These are phyloP conservation scores for Esperia sulphurella DNA, from an alignment of 2,888 invertebrate genomes.

Conservation along the genomic window DNA sequence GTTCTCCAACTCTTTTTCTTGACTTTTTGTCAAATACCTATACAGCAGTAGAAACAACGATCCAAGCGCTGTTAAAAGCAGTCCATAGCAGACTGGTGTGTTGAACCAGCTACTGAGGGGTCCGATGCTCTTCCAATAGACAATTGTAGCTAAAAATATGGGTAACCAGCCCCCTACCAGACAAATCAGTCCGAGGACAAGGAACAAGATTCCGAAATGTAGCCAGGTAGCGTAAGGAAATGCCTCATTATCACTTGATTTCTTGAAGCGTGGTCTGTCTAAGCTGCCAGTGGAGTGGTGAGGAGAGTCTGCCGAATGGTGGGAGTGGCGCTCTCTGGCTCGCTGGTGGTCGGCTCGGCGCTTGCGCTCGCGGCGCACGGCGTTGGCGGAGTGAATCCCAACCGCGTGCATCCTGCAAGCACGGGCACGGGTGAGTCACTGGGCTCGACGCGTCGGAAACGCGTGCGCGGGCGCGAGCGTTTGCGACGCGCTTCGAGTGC, in stretches of 20 bases:
- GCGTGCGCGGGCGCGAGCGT: slow-evolving; percentile 19
- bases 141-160: slow-evolving; percentile 78
- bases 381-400: slow-evolving; percentile 94
- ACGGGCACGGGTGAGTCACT: slow-evolving; percentile 69
- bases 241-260: slow-evolving; percentile 81
- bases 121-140: slow-evolving; percentile 81
- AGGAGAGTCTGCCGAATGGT: slow-evolving; percentile 90
- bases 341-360: slow-evolving; percentile 89
- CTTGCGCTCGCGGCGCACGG: slow-evolving; percentile 93
- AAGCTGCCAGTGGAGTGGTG: slow-evolving; percentile 84
- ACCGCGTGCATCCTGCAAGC: slow-evolving; percentile 91
- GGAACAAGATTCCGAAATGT: slow-evolving; percentile 92
- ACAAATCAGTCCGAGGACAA: slow-evolving; percentile 89
- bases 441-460: slow-evolving; percentile 12
- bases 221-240: slow-evolving; percentile 93
- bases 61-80: slow-evolving; percentile 86
- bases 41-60: slow-evolving; percentile 88
- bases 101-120: slow-evolving; percentile 87
- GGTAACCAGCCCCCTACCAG: slow-evolving; percentile 89
- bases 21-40: slow-evolving; percentile 87
- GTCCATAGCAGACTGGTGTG: slow-evolving; percentile 89
- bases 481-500: background rate
- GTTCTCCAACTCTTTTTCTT: slow-evolving; percentile 90
- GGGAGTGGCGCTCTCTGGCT: slow-evolving; percentile 87
- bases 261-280: slow-evolving; percentile 75